Base-by-base conservation (phyloP, 2,888 invertebrate species). In the Tholera decimalis region DNA sequence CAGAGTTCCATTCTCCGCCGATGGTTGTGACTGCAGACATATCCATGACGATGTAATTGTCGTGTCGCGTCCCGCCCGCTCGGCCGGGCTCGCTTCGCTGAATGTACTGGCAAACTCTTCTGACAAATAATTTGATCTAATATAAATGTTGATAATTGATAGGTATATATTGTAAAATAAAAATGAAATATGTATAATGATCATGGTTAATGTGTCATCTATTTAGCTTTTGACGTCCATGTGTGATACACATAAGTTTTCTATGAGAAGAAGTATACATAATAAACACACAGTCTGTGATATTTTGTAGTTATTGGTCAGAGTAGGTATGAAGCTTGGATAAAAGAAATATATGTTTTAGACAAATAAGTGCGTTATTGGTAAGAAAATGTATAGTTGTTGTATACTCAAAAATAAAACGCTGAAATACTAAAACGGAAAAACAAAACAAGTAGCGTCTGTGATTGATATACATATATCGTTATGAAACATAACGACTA, bases 191-290 rank as follows among this genome's bases (percentile, higher is more conserved):
- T 91, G 84, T 92, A 89, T 89, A 88, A 88, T 89, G 86, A 89
- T 93, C 90, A 91, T 91, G 91, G 91, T 93, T 91, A 91, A 92
- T 90, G 92, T 91, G 92, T 93, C 94, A 93, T 94, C 91, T 92
- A 91, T 92, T 91, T 93, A 92, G 93, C 91, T 93, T 90, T 93
- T 92, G 90, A 93, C 95, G 95, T 95, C 95, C 95, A 95, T 92
- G 94, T 95, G 95, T 94, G 88, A 93, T 94, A 95, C 95, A 93
- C 93, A 92, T 91, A 92, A 93, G 90, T 94, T 94, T 94, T 95
- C 94, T 95, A 95, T 92, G 93, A 95, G 94, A 94, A 93, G 91
- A 95, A 94, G 94, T 95, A 95, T 95, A 95, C 95, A 95, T 95
- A 94, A 94, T 94, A 94, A 95, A 95, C 91, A 95, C 92, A 93